Evolutionary conservation across 1,140 invertebrate genomes (phyloP).

Genomic region (Zaprionus gabonicus): DNA sequence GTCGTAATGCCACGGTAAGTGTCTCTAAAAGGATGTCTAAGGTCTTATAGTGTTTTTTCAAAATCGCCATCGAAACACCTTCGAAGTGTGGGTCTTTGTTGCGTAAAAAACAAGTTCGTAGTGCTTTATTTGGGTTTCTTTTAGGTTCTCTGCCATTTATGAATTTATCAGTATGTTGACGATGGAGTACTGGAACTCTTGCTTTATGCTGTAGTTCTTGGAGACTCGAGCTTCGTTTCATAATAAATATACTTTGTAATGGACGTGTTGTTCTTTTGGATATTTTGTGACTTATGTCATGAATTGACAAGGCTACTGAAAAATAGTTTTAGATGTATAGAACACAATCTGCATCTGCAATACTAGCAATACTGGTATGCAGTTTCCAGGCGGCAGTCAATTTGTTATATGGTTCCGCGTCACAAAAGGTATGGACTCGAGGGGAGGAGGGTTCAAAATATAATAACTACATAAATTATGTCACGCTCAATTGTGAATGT

Average conservation of each 20-base stretch:
- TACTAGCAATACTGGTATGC: too few species aligned
- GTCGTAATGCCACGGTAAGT: slow-evolving; percentile 15
- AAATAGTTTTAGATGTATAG: background rate
- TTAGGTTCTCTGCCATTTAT: background rate
- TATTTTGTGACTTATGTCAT: background rate
- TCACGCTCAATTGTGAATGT: slow-evolving; percentile 60
- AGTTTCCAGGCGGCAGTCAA: slow-evolving; percentile 44
- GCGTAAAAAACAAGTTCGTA: slow-evolving; percentile 35
- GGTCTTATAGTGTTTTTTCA: slow-evolving; percentile 1
- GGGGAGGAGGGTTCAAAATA: slow-evolving; percentile 12
- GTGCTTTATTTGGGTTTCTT: background rate
- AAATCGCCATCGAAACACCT: slow-evolving; percentile 27
- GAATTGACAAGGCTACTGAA: background rate
- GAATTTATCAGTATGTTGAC: background rate
- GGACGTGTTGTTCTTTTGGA: background rate
- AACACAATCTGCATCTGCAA: background rate
- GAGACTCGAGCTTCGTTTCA: background rate
- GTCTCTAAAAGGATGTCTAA: slow-evolving; percentile 12
- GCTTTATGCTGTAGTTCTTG: too few species aligned
- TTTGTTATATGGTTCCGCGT: slow-evolving; percentile 55
- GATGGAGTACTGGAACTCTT: background rate
- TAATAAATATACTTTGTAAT: background rate
- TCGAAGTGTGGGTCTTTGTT: slow-evolving; percentile 32
- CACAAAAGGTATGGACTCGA: slow-evolving; percentile 17
- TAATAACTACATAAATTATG: slow-evolving; percentile 58